Base-by-base conservation (phyloP, 2,797 vertebrate species). In the Chelon labrosus region DNA sequence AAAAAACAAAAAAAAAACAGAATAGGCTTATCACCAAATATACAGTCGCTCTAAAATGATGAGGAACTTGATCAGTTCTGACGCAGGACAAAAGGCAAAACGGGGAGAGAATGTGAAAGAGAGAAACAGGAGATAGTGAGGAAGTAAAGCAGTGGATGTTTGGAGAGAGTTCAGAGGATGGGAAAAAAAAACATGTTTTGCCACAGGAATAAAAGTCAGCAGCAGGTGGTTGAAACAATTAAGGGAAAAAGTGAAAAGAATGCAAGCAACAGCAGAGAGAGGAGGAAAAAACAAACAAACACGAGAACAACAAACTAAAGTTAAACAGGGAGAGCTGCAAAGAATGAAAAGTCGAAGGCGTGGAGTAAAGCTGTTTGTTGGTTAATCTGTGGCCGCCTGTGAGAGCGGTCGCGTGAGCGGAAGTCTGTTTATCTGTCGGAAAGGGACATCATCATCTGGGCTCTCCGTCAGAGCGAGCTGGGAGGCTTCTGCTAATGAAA, bases 21-120 rank as follows among this genome's bases (percentile, higher is more conserved):
- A 3, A 10, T 41, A 55, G 61, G 64, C 79, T 85, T 86, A 83
- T 89, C 85, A 72, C 52, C 63, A 85, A 83, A 85, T 66, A 81
- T 74, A 49, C 86, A 86, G 82, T 63, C 55, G 53, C 20, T 58
- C 16, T 1, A 20, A 70, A 52, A 60, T 39, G 38, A 73, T 38
- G 63, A 71, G 63, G 37, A 80, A 81, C 51, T 53, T 64, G 44
- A 71, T 70, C 39, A 67, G 44, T 25, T 35, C 53, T 50, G 65
- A 67, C 35, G 73, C 61, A 66, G 58, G 31, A 35, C 6, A 76
- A 70, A 39, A 52, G 55, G 25, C 47, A 54, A 62, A 74, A 81
- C 16, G 31, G 12, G 42, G 51, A 72, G 13, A n/a, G 12, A 60
- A n/a, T 42, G 35, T 52, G 14, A 38, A 55, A 27, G 61, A 8